These are phyloP conservation scores for Chitala chitala DNA, from an alignment of 2,113 vertebrate genomes.

Conservation along the genomic window DNA sequence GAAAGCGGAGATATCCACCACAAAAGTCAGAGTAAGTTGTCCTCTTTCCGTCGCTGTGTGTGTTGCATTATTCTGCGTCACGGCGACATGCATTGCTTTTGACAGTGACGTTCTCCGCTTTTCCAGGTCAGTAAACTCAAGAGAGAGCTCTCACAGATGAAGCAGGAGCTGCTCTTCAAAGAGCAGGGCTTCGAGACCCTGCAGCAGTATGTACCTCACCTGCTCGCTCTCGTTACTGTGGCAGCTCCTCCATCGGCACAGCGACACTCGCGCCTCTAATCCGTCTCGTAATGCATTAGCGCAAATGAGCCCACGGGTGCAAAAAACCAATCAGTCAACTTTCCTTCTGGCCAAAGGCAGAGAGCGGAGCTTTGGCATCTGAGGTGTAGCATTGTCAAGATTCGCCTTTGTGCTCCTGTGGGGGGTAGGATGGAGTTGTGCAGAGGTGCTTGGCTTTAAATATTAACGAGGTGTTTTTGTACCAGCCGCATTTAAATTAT, in stretches of 20 bases:
- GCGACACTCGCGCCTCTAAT: too few species aligned
- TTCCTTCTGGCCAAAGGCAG: not conserved
- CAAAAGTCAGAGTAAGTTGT: conserved; percentile 71
- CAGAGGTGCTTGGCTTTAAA: not conserved
- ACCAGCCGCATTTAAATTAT: not conserved
- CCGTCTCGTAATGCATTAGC: not conserved
- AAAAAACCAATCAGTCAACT: not conserved
- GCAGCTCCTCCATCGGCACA: too few species aligned
- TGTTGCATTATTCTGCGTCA: not conserved
- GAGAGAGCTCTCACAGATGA: conserved; percentile 77
- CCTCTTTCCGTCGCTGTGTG: not conserved
- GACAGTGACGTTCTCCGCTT: too few species aligned
- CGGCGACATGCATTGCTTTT: not conserved
- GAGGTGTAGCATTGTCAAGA: not conserved
- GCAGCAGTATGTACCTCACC: conserved; percentile 63
- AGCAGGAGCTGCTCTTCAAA: conserved; percentile 77
- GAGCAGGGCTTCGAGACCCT: conserved; percentile 79
- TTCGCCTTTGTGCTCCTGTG: not conserved
- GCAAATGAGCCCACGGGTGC: not conserved
- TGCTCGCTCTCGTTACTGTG: too few species aligned
- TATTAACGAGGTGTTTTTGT: not conserved
- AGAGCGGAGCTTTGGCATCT: not conserved
- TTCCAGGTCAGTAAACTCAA: conserved; percentile 77
- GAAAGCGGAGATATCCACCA: conserved; percentile 80
- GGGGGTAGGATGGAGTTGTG: not conserved